Evolutionary conservation across 2,797 vertebrate species (phyloP).

Genomic region (Champsocephalus esox): DNA sequence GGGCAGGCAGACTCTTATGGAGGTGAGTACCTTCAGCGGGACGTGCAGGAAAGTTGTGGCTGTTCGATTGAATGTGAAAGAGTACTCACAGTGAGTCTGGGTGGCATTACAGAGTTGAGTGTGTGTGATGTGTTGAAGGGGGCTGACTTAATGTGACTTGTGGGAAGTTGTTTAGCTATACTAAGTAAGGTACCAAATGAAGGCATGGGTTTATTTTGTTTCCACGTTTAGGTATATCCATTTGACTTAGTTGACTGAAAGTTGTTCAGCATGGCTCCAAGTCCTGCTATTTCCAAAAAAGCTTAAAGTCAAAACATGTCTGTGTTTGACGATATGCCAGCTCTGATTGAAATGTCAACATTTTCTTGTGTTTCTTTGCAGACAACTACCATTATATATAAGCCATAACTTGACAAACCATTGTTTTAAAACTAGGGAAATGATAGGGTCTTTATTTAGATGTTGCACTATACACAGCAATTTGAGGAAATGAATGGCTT

Average conservation of each 20-base stretch:
- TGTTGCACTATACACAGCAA: constrained; percentile 45
- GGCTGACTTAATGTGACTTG: not conserved
- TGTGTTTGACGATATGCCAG: constrained; percentile 20
- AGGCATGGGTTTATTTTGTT: constrained; percentile 11
- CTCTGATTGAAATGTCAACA: constrained; percentile 27
- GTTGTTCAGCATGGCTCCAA: constrained; percentile 26
- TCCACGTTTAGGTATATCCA: constrained; percentile 1
- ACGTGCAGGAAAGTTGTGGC: constrained; percentile 37
- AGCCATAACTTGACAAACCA: constrained; percentile 45
- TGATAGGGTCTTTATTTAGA: constrained; percentile 54
- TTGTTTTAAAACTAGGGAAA: constrained; percentile 52
- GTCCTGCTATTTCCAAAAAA: constrained; percentile 24
- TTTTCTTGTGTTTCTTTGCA: constrained; percentile 19
- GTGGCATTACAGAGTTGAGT: constrained; percentile 10
- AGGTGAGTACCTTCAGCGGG: constrained; percentile 72
- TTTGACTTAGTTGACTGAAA: constrained; percentile 31
- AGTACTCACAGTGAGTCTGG: constrained; percentile 15
- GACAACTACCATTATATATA: constrained; percentile 9
- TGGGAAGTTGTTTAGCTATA: not conserved
- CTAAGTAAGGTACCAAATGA: not conserved
- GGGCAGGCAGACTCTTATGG: constrained; percentile 51
- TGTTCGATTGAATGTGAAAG: constrained; percentile 57
- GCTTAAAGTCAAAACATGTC: constrained; percentile 41
- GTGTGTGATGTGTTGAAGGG: constrained; percentile 8
- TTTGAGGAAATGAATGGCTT: constrained; percentile 50